Evolutionary conservation across 1,140 invertebrate species (phyloP).

Genomic region (Drosophila kohkoa): DNA sequence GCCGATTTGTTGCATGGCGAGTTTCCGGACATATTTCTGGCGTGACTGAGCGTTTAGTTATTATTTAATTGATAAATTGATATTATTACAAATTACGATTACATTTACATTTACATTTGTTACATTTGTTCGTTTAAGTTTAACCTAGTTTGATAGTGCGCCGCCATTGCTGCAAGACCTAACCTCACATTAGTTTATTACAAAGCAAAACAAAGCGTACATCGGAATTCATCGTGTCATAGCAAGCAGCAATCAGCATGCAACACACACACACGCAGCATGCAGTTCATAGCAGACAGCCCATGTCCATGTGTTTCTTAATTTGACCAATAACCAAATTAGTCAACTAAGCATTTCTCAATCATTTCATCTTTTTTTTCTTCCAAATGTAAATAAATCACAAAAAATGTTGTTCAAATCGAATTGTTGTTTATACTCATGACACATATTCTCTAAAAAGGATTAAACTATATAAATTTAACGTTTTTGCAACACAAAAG

Average conservation of each 20-base stretch:
- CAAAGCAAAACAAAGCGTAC: conserved; percentile 18
- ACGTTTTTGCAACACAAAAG: neutral
- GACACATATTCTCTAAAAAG: neutral
- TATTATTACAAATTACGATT: neutral
- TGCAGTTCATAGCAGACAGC: conserved; percentile 37
- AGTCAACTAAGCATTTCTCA: conserved; percentile 68
- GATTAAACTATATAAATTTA: neutral
- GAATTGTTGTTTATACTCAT: neutral
- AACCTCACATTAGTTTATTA: conserved; percentile 63
- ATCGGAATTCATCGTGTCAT: conserved; percentile 81
- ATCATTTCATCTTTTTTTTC: conserved; percentile 60
- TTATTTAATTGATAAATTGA: conserved; percentile 43
- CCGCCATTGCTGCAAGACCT: conserved; percentile 27
- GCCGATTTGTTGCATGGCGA: conserved; percentile 71
- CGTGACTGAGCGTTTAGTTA: conserved; percentile 61
- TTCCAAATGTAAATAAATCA: conserved; percentile 69
- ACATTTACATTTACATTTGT: conserved; percentile 19
- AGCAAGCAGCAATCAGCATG: conserved; percentile 41
- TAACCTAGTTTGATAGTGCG: conserved; percentile 50
- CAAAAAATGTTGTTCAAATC: conserved; percentile 63
- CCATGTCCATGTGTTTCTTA: conserved; percentile 43
- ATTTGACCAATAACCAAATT: conserved; percentile 45
- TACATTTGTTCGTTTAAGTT: conserved; percentile 63
- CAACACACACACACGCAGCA: neutral
- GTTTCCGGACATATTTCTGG: conserved; percentile 76